These are phyloP conservation scores for Enteromius afrohamiltoni DNA, from an alignment of 2,797 vertebrate genomes.

Conservation along the genomic window DNA sequence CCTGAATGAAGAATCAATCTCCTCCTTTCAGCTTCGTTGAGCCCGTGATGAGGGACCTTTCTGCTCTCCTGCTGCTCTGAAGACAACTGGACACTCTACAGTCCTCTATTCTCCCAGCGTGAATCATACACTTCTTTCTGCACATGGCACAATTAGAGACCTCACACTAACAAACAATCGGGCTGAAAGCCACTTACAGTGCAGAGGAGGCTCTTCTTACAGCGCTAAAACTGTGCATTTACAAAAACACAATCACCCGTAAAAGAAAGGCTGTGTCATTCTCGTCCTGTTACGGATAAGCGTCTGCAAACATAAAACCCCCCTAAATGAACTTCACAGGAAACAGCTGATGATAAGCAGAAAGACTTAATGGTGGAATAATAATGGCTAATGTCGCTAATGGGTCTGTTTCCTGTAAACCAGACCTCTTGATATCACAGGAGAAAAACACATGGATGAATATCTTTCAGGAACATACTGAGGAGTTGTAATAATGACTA, in stretches of 20 bases:
- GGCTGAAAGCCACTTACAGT: not conserved
- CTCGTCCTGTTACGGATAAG: not conserved
- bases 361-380: not conserved
- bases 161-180: slow-evolving; percentile 17
- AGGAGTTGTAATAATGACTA: not conserved
- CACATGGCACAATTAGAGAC: slow-evolving; percentile 13
- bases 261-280: not conserved
- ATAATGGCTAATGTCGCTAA: slow-evolving; percentile 20
- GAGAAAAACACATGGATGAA: not conserved
- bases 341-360: not conserved
- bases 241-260: not conserved
- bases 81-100: not conserved
- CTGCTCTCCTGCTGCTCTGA: not conserved
- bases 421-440: not conserved
- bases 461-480: not conserved
- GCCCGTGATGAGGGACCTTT: not conserved
- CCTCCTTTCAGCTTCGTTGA: not conserved
- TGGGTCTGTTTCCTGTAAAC: not conserved
- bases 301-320: not conserved
- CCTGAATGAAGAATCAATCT: not conserved
- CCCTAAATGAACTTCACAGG: not conserved
- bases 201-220: not conserved
- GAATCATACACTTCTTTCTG: slow-evolving; percentile 12
- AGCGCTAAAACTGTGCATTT: not conserved
- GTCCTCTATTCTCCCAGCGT: not conserved